Evolutionary conservation across 1,140 invertebrate species (phyloP), one percentile per base, ranked within the genome.

Genomic region (Thaumatotibia leucotreta): DNA sequence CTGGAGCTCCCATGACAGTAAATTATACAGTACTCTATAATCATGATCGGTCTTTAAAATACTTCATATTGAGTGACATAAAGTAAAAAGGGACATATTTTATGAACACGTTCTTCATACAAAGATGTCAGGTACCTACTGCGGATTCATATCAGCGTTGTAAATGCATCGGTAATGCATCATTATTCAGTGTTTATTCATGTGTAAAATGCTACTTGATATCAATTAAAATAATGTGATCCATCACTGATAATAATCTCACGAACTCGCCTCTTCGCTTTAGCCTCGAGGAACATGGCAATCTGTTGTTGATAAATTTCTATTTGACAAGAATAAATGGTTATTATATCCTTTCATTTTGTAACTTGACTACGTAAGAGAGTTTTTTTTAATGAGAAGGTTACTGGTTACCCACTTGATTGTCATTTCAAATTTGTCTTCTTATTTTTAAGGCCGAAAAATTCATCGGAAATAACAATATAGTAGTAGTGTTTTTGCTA

Each of bases 221-320:
- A 58, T 58, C 52, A 58, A 58, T 58, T 58, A 58, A 58, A 58
- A 29, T 14, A 58, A 58, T 58, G 52, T 58, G 52, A 58, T 58
- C 52, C 23, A 58, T 58, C 52, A 58, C 8, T 58, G 52, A 58
- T 58, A 58, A 14, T 14, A 58, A 58, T 58, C 52, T 58, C 52
- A 58, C 52, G 52, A 27, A 24, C 27, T 58, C 9, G 52, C 23
- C 23, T 58, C 52, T 14, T 58, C 52, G 14, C 29, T 58, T 58
- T 58, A 29, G n/a, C 52, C 24, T 31, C 52, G 23, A 31, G 23
- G 11, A 10, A 58, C 24, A 58, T 27, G 52, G 52, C 52, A 58
- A 58, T 27, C 23, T 58, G 11, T 58, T 58, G 52, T 58, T 27
- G 52, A 58, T 58, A 29, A 54, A 54, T 27, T 58, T 58, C 24